Base-by-base conservation (phyloP, 2,113 vertebrate species). In the Chauna torquata region DNA sequence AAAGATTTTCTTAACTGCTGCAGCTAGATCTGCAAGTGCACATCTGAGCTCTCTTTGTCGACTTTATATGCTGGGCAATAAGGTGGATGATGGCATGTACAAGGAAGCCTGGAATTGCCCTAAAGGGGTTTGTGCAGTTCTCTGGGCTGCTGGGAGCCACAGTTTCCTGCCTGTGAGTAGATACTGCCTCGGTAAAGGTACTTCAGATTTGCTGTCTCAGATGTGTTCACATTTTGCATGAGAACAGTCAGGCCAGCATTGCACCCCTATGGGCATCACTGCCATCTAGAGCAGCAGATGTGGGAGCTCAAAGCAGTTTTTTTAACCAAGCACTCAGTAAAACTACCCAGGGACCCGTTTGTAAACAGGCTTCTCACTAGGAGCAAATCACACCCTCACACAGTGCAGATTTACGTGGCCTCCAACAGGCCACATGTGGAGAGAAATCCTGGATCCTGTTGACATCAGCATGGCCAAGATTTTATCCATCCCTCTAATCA, bases 401-500 rank as follows among this genome's bases (percentile, higher is more conserved):
- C 49, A 15, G 8, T 19, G n/a, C 62, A 68, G 57, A n/a, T 72
- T 64, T 62, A 38, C 0, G 0, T 47, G 47, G 34, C 38, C 40
- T 76, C 72, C 0, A 2, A 0, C 15, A 40, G 32, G 30, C 50
- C n/a, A 12, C 0, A 34, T 52, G 34, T 52, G 54, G 58, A 74
- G 40, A 76, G 45, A 77, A 93, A 55, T 30, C 11, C 34, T 74
- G 57, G 36, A 36, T 93, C 30, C 44, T 88, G 80, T 78, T 89
- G 83, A 86, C 88, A 79, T 92, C 57, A 68, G 16, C 47, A 38
- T 52, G 74, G 38, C 34, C 0, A 0, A 40, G 57, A 44, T 86
- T 83, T 93, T 94, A 52, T 86, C 58, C 79, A 59, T 66, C 23
- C 61, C 25, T 86, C 65, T 96, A n/a, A 88, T 95, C 81, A 72